These are phyloP conservation scores for Monopis laevigella DNA, from an alignment of 2,888 invertebrate species.

Conservation along the genomic window DNA sequence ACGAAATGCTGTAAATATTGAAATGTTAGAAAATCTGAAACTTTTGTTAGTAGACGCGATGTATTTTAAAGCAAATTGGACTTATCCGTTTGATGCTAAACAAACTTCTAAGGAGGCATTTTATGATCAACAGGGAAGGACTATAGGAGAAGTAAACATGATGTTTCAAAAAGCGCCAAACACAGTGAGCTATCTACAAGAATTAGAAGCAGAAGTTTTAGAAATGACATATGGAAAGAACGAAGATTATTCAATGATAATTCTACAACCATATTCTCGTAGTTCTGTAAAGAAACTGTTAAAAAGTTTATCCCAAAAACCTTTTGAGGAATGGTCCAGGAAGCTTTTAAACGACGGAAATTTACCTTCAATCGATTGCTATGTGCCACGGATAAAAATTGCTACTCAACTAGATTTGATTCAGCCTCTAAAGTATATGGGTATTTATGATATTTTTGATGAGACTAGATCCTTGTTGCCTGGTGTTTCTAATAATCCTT, in stretches of 20 bases:
- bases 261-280: constrained; percentile 70
- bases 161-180: constrained; percentile 75
- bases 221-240: constrained; percentile 75
- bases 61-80: constrained; percentile 79
- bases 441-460: constrained; percentile 73
- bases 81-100: constrained; percentile 68
- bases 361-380: constrained; percentile 63
- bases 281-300: constrained; percentile 56
- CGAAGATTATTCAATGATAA: constrained; percentile 70
- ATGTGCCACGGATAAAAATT: constrained; percentile 69
- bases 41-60: constrained; percentile 74
- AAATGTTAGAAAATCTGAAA: constrained; percentile 40
- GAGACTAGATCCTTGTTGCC: constrained; percentile 62
- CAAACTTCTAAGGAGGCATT: constrained; percentile 66
- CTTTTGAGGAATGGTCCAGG: constrained; percentile 54
- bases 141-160: constrained; percentile 72
- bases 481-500: constrained; percentile 63
- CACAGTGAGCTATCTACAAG: constrained; percentile 55
- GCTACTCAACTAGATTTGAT: constrained; percentile 54
- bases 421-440: constrained; percentile 60
- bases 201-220: constrained; percentile 69
- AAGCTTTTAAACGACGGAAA: constrained; percentile 48
- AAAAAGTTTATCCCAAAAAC: constrained; percentile 50
- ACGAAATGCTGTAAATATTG: constrained; percentile 66
- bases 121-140: constrained; percentile 64